phyloP scores from a whole-genome alignment of 2,888 invertebrate species.

The Epinotia demarniana region DNA sequence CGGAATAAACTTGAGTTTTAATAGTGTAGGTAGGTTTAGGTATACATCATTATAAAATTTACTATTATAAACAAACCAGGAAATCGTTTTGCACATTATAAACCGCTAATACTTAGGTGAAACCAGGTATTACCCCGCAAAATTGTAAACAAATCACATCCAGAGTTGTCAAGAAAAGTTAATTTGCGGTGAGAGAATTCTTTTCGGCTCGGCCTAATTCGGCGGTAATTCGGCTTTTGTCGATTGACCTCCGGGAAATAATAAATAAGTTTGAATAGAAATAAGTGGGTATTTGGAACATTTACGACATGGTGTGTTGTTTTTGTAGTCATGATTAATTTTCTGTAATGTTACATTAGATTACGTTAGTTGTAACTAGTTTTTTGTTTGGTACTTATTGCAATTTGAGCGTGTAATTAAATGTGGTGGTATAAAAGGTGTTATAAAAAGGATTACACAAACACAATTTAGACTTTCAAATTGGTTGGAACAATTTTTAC shows the following conservation, averaged over 20 bases:
- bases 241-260: constrained; percentile 18
- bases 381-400: not conserved
- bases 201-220: constrained; percentile 50
- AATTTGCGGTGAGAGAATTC: constrained; percentile 67
- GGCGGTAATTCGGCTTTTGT: constrained; percentile 56
- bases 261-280: constrained; percentile 19
- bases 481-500: too few relatives aligned
- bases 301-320: constrained; percentile 23
- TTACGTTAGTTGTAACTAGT: not conserved
- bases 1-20: too few relatives aligned
- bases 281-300: constrained; percentile 32
- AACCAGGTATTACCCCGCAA: not conserved
- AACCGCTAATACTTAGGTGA: constrained; percentile 16
- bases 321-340: not conserved
- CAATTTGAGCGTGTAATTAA: not conserved
- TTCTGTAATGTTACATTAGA: not conserved
- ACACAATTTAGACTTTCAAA: too few relatives aligned
- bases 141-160: constrained; percentile 31
- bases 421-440: too few relatives aligned
- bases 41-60: not conserved
- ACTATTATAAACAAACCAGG: constrained; percentile 1
- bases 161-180: constrained; percentile 46
- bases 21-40: too few relatives aligned
- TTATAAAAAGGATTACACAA: too few relatives aligned
- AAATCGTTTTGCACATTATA: not conserved